Conservation (phyloP, 2,888 invertebrate genomes). For the Epistrophe eligans region DNA sequence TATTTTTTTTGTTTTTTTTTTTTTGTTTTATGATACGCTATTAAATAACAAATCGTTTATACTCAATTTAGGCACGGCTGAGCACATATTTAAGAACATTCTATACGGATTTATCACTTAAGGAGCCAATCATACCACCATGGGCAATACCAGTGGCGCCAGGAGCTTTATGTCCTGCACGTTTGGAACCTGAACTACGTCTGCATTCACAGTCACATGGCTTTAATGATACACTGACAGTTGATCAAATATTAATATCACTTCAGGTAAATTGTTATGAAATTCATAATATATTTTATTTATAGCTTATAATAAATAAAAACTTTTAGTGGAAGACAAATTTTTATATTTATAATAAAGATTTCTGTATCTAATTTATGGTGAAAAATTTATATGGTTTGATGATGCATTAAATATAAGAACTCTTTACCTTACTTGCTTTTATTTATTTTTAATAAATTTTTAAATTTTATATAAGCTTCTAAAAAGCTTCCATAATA, state of each 20-base stretch:
- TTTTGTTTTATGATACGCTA: slow-evolving; percentile 30
- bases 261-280: slow-evolving; percentile 83
- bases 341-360: too few species aligned
- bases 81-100: slow-evolving; percentile 84
- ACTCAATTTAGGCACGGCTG: slow-evolving; percentile 79
- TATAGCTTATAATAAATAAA: too few species aligned
- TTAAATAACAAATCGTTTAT: slow-evolving; percentile 63
- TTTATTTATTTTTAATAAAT: too few species aligned
- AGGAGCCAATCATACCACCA: slow-evolving; percentile 84
- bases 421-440: too few species aligned
- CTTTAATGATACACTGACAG: slow-evolving; percentile 80
- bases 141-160: slow-evolving; percentile 85
- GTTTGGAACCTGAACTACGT: slow-evolving; percentile 85
- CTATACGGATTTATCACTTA: slow-evolving; percentile 84
- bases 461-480: too few species aligned
- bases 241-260: slow-evolving; percentile 84
- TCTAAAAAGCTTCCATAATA: too few species aligned
- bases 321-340: too few species aligned
- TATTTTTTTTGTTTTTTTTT: slow-evolving; percentile 1
- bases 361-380: too few species aligned
- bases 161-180: slow-evolving; percentile 85
- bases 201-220: slow-evolving; percentile 81
- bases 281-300: neutral
- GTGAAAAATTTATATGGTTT: too few species aligned
- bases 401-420: too few species aligned